phyloP scores from a whole-genome alignment of 2,797 vertebrate species.

The Chelidonichthys spinosus region DNA sequence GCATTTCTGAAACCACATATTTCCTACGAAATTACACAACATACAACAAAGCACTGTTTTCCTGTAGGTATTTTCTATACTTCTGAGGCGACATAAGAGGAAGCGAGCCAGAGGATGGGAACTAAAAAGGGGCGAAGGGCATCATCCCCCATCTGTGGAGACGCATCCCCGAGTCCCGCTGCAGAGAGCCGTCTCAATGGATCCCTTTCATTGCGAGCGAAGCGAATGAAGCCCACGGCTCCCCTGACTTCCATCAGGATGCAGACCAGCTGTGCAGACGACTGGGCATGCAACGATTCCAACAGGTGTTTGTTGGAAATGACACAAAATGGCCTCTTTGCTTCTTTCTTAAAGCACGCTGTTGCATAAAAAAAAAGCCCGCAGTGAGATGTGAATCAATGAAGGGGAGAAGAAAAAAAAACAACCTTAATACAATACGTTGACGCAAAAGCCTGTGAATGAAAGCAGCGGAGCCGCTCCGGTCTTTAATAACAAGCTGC shows the following conservation, averaged over 20 bases:
- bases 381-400: constrained; percentile 20
- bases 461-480: constrained; percentile 19
- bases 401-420: not conserved
- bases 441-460: constrained; percentile 16
- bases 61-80: constrained; percentile 27
- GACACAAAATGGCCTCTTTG: constrained; percentile 67
- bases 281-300: constrained; percentile 56
- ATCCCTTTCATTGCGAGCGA: constrained; percentile 24
- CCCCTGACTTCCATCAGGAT: constrained; percentile 21
- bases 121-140: constrained; percentile 54
- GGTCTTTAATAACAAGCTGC: constrained; percentile 60
- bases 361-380: constrained; percentile 15
- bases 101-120: constrained; percentile 22
- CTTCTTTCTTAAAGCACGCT: not conserved
- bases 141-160: constrained; percentile 55
- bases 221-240: constrained; percentile 29
- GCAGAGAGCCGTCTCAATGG: constrained; percentile 29
- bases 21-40: constrained; percentile 37
- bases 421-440: not conserved
- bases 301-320: constrained; percentile 79
- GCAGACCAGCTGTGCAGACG: constrained; percentile 46
- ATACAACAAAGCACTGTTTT: constrained; percentile 13
- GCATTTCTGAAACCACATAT: not conserved
- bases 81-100: constrained; percentile 60
- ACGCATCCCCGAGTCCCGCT: constrained; percentile 55